Conservation (phyloP, 1,140 invertebrate genomes). For the Nephotettix cincticeps region DNA sequence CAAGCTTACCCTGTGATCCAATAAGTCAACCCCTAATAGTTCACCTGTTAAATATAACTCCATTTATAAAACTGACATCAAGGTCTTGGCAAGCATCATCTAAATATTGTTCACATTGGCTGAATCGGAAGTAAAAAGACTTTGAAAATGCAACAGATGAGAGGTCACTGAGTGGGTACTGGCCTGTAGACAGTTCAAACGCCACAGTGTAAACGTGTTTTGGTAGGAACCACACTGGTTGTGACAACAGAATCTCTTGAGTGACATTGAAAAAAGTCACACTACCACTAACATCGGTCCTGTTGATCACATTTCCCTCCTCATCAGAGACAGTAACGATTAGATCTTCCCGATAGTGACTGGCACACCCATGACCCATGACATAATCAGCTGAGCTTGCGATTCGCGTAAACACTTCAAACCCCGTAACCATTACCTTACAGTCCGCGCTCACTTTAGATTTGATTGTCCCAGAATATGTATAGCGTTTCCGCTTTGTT, state of each 20-base stretch:
- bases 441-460: constrained; percentile 15
- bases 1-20: too few relatives aligned
- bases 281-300: constrained; percentile 20
- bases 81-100: not conserved
- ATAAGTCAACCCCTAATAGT: too few relatives aligned
- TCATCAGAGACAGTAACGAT: constrained; percentile 28
- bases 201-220: constrained; percentile 27
- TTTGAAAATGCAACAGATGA: constrained; percentile 14
- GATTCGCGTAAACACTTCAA: constrained; percentile 35
- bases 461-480: constrained; percentile 26
- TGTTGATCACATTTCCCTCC: constrained; percentile 29
- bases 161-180: constrained; percentile 32
- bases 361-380: not conserved
- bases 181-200: constrained; percentile 28
- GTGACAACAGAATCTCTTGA: constrained; percentile 24
- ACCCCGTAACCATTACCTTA: constrained; percentile 29
- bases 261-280: constrained; percentile 28
- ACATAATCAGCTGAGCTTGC: constrained; percentile 18
- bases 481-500: constrained; percentile 24
- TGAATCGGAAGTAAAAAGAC: constrained; percentile 17
- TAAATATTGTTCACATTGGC: not conserved
- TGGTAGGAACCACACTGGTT: constrained; percentile 33
- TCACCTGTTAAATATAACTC: constrained; percentile 11
- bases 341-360: constrained; percentile 27
- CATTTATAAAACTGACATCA: constrained; percentile 13